A percentile compares a stretch with the other conserved stretches of the same genome.
These are phyloP conservation scores for Ladona fulva DNA, from an alignment of 1,140 invertebrate species.

Conservation along the genomic window DNA sequence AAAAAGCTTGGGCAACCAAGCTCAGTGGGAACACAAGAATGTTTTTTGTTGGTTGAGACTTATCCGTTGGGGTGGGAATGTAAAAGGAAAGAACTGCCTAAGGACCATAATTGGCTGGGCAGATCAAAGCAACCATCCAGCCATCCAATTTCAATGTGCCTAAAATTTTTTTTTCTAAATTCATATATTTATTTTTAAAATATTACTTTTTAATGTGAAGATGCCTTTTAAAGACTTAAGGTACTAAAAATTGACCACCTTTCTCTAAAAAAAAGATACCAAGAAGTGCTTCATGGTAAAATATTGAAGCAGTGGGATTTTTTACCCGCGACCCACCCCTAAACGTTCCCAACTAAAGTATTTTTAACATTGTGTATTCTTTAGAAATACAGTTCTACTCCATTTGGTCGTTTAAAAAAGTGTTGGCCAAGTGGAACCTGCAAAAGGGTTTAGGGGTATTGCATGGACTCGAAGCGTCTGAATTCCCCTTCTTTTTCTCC, in stretches of 20 bases:
- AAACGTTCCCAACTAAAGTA: background rate
- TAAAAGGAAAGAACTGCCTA: background rate
- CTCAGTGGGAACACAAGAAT: background rate
- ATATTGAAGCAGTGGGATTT: background rate
- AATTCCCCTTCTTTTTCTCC: slow-evolving; percentile 1
- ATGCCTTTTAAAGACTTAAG: slow-evolving; percentile 6
- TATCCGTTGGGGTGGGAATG: background rate
- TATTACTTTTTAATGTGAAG: background rate
- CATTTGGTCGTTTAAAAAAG: background rate
- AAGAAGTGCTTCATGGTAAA: background rate
- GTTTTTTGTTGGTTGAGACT: slow-evolving; percentile 1
- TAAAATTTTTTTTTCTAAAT: slow-evolving; percentile 9
- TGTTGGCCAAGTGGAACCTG: background rate
- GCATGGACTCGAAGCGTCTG: background rate
- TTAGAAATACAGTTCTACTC: background rate
- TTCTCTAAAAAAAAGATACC: background rate
- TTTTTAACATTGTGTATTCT: slow-evolving; percentile 7
- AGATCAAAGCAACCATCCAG: slow-evolving; percentile 4
- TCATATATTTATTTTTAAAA: slow-evolving; percentile 11
- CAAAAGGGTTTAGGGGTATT: slow-evolving; percentile 2
- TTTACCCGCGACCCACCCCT: background rate
- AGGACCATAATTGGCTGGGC: background rate
- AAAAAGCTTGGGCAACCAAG: background rate
- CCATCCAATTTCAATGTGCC: slow-evolving; percentile 3
- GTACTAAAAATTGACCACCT: slow-evolving; percentile 6